Conservation (phyloP, 2,113 vertebrate species). For the Amblyornis subalaris region DNA sequence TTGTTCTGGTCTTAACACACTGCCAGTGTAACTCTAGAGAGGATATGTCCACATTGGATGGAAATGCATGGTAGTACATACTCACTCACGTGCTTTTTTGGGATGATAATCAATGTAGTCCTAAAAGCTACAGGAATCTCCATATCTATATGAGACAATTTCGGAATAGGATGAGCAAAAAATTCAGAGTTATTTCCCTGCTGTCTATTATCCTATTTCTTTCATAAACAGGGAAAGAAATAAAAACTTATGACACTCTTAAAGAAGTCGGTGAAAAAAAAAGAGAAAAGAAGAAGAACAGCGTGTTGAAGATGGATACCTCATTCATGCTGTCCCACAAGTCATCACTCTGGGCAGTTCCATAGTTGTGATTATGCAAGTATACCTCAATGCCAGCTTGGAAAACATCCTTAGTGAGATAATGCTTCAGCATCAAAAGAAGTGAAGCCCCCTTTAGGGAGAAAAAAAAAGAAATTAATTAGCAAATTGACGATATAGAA, state of each 20-base stretch:
- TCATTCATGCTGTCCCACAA: slow-evolving; percentile 90
- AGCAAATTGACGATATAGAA: neutral
- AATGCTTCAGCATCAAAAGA: slow-evolving; percentile 88
- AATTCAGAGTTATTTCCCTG: neutral
- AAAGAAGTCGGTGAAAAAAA: neutral
- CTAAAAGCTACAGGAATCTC: neutral
- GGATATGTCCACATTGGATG: neutral
- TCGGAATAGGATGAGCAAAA: neutral
- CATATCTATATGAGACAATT: neutral
- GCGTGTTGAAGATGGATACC: slow-evolving; percentile 61
- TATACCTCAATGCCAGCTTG: slow-evolving; percentile 82
- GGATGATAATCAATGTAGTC: neutral
- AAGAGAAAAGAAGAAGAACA: neutral
- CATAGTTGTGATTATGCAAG: slow-evolving; percentile 76
- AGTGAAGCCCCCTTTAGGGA: slow-evolving; percentile 85
- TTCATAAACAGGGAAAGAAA: neutral
- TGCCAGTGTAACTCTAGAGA: neutral
- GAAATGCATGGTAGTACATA: neutral
- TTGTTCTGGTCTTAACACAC: neutral
- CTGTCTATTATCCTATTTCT: neutral
- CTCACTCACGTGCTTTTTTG: neutral
- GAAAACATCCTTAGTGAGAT: slow-evolving; percentile 80
- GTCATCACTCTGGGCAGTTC: slow-evolving; percentile 80
- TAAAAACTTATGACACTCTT: neutral
- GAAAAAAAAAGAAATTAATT: neutral